A percentile compares a stretch with the other conserved stretches of the same genome.
These are phyloP conservation scores for Drosophila ficusphila DNA, from an alignment of 1,140 invertebrate species.

Conservation along the genomic window DNA sequence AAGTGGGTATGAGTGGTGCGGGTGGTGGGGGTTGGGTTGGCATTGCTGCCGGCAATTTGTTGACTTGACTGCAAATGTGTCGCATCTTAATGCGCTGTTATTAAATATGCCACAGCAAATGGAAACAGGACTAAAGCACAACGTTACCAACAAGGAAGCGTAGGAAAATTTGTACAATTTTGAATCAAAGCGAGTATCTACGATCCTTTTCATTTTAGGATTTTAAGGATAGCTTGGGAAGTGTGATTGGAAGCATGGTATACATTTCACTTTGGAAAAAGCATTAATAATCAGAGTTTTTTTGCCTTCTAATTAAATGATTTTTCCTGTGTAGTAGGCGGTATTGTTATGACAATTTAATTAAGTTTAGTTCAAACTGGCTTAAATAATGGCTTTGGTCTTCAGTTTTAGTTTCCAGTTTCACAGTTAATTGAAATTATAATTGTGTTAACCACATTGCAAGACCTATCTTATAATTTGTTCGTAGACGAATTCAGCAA, in stretches of 20 bases:
- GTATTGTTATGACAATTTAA: too few relatives aligned
- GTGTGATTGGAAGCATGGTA: not conserved
- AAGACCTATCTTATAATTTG: slow-evolving; percentile 22
- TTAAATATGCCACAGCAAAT: slow-evolving; percentile 67
- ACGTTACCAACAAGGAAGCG: slow-evolving; percentile 8
- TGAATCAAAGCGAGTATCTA: slow-evolving; percentile 26
- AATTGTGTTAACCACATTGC: slow-evolving; percentile 49
- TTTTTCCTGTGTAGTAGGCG: too few relatives aligned
- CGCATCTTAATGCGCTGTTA: slow-evolving; percentile 75
- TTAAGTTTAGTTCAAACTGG: not conserved
- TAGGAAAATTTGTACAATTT: slow-evolving; percentile 3
- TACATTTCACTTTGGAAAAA: too few relatives aligned
- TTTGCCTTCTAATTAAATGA: too few relatives aligned
- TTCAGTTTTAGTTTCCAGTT: not conserved
- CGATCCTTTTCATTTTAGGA: slow-evolving; percentile 3
- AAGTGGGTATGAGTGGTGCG: not conserved
- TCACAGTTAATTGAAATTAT: slow-evolving; percentile 40
- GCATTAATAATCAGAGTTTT: too few relatives aligned
- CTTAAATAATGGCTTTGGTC: not conserved
- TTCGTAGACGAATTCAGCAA: not conserved
- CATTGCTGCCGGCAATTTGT: slow-evolving; percentile 75
- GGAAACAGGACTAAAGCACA: slow-evolving; percentile 18
- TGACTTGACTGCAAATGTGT: slow-evolving; percentile 78
- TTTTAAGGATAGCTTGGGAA: not conserved
- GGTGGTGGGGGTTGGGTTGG: slow-evolving; percentile 3